phyloP scores from a whole-genome alignment of 1,140 invertebrate species.

The Luehdorfia chinensis region DNA sequence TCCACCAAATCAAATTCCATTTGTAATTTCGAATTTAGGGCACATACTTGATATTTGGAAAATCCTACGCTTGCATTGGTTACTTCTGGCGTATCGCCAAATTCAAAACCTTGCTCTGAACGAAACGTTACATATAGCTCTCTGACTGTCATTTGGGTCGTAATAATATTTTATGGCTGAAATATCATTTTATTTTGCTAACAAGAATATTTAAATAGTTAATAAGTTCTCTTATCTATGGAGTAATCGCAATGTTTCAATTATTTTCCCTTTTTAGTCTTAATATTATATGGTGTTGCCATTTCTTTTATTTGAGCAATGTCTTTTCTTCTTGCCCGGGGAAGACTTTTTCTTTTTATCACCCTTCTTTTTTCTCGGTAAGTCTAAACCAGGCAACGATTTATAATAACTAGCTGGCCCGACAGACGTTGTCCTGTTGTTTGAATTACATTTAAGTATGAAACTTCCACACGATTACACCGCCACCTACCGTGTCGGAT shows the following conservation, averaged over 20 bases:
- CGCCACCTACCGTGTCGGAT: too few species aligned
- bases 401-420: too few species aligned
- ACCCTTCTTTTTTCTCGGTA: neutral
- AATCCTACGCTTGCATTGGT: slow-evolving; percentile 24
- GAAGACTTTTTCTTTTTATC: neutral
- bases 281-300: neutral
- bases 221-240: too few species aligned
- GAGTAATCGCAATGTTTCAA: too few species aligned
- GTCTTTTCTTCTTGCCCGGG: neutral
- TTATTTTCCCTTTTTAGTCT: neutral
- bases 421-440: too few species aligned
- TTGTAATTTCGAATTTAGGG: slow-evolving; percentile 29
- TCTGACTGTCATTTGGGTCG: slow-evolving; percentile 26
- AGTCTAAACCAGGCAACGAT: too few species aligned
- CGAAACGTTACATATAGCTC: slow-evolving; percentile 26
- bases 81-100: slow-evolving; percentile 26
- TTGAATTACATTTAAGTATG: too few species aligned
- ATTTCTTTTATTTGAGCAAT: neutral
- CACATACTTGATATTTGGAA: slow-evolving; percentile 31
- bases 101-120: slow-evolving; percentile 20
- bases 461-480: too few species aligned
- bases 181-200: slow-evolving; percentile 5
- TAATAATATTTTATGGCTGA: slow-evolving; percentile 23
- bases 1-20: slow-evolving; percentile 15
- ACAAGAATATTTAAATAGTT: too few species aligned